Evolutionary conservation across 2,888 invertebrate genomes (phyloP), one percentile per base, ranked within the genome.

Genomic region (Nymphalis urticae): DNA sequence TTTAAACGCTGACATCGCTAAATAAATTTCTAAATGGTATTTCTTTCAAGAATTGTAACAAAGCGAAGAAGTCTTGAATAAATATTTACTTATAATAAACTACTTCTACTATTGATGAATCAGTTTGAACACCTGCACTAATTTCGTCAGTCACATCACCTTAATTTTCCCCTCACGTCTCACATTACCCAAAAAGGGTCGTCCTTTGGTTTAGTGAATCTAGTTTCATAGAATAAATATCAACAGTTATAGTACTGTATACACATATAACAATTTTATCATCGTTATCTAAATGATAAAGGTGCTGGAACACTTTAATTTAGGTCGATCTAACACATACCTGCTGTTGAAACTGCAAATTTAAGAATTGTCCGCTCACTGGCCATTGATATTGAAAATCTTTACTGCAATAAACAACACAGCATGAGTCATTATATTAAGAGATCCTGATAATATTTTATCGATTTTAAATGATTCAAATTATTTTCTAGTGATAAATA

Each of bases 261-360:
- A 58, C 42, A 58, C 81, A 79, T 80, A 83, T 79, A 86, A 85
- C 87, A 86, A 77, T 85, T 89, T 91, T 90, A 92, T 92, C 92
- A 87, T 82, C 80, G 81, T 89, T 92, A 92, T 90, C 91, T 81
- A 77, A 74, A 80, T 85, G 91, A 91, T 91, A 91, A 89, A 85
- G 81, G 80, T 81, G 80, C 80, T 81, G 79, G 83, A 76, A 82
- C 82, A 82, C 82, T 77, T 78, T 80, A 85, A 90, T 89, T 90
- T 89, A 85, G 92, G 92, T 89, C 90, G 90, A 75, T 75, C 77
- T 76, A 75, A 54, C 71, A 80, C 79, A 75, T 82, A 85, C 82
- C 81, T 85, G 68, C 56, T 73, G 68, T 65, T 32, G 69, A 70
- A 72, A 73, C 69, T 69, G 72, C 73, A 75, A 73, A 75, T 68